Conservation (phyloP, 2,113 vertebrate genomes). For the Dryoscopus gambensis region DNA sequence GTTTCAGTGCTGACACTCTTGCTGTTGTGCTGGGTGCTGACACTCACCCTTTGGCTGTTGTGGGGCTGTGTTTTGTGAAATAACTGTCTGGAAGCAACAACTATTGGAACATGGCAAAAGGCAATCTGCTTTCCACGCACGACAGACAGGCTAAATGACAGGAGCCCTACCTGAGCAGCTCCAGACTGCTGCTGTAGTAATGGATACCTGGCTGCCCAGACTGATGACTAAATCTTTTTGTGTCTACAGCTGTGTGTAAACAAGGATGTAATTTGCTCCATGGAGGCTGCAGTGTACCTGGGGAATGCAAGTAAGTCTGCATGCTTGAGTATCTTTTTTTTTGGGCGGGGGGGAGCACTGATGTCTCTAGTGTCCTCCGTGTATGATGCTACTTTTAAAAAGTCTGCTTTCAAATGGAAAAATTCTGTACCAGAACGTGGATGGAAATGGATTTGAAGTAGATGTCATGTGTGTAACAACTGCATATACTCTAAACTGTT, state of each 20-base stretch:
- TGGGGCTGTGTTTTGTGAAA: neutral
- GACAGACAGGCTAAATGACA: neutral
- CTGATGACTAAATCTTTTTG: neutral
- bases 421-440: neutral
- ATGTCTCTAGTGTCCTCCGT: neutral
- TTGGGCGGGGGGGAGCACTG: neutral
- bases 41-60: neutral
- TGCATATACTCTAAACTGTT: neutral
- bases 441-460: neutral
- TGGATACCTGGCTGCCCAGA: neutral
- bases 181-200: neutral
- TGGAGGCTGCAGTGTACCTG: conserved; percentile 80
- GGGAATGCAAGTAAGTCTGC: conserved; percentile 89
- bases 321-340: neutral
- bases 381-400: neutral
- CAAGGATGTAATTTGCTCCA: conserved; percentile 89
- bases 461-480: neutral
- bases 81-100: neutral
- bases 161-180: neutral
- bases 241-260: conserved; percentile 86
- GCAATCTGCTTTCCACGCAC: neutral
- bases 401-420: neutral
- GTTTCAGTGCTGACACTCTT: neutral
- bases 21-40: neutral
- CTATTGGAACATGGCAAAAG: neutral